Evolutionary conservation across 1,140 invertebrate species (phyloP).

Genomic region (Diploscapter pachys): DNA sequence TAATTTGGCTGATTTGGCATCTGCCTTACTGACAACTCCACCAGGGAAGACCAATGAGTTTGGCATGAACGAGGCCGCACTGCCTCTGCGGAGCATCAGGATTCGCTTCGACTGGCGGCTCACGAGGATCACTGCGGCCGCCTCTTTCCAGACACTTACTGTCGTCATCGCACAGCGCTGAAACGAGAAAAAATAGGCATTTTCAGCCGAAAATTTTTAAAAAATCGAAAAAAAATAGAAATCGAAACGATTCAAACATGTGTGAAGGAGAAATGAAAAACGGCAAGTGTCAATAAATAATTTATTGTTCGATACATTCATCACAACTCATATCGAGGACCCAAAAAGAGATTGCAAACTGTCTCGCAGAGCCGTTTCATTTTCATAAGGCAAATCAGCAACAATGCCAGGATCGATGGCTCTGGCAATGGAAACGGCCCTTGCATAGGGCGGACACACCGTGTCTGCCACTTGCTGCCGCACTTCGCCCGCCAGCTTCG

Average conservation of each 20-base stretch:
- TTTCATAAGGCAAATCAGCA: slow-evolving; percentile 19
- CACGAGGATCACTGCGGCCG: slow-evolving; percentile 21
- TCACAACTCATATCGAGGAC: background rate
- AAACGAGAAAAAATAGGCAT: background rate
- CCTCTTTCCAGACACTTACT: slow-evolving; percentile 1
- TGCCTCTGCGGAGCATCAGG: slow-evolving; percentile 26
- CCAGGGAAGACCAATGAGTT: slow-evolving; percentile 35
- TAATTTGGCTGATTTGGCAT: slow-evolving; percentile 4
- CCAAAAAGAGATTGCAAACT: background rate
- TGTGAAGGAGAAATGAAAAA: background rate
- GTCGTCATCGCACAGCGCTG: background rate
- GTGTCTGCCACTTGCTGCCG: slow-evolving; percentile 8
- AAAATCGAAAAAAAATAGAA: background rate
- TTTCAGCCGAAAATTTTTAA: background rate
- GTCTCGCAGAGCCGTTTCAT: no score
- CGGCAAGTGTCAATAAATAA: background rate
- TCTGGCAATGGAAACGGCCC: background rate
- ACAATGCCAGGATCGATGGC: slow-evolving; percentile 18
- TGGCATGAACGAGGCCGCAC: slow-evolving; percentile 34
- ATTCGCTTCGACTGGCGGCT: slow-evolving; percentile 13
- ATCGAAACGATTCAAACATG: slow-evolving; percentile 1
- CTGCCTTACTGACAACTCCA: slow-evolving; percentile 27
- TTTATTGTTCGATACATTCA: background rate
- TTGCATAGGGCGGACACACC: slow-evolving; percentile 4
- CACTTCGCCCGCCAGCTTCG: slow-evolving; percentile 17